phyloP scores from a whole-genome alignment of 2,888 invertebrate species.

The Perithous albicinctus region DNA sequence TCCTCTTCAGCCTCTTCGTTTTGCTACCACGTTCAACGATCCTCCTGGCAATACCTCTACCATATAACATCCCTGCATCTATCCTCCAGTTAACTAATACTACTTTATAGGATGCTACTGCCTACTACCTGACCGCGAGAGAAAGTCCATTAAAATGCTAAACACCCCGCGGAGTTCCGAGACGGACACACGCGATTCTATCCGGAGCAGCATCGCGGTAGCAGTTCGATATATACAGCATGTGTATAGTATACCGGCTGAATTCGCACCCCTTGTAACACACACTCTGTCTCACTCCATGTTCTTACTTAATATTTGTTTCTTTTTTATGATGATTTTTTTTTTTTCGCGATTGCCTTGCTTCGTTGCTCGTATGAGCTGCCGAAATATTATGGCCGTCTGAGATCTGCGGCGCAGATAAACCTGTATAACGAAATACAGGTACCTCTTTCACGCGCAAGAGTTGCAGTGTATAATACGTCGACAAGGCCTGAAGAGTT shows the following conservation, averaged over 20 bases:
- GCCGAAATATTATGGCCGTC: slow-evolving; percentile 52
- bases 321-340: slow-evolving; percentile 9
- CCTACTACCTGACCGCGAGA: slow-evolving; percentile 54
- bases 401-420: slow-evolving; percentile 45
- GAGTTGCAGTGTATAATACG: slow-evolving; percentile 30
- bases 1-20: not conserved
- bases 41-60: not conserved
- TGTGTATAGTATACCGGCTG: slow-evolving; percentile 28
- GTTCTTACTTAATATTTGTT: slow-evolving; percentile 20
- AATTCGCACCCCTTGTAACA: slow-evolving; percentile 46
- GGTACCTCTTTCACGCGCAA: slow-evolving; percentile 34
- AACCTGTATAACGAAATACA: slow-evolving; percentile 50
- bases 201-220: slow-evolving; percentile 43
- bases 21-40: not conserved
- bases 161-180: slow-evolving; percentile 74
- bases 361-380: slow-evolving; percentile 36
- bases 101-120: not conserved
- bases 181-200: slow-evolving; percentile 74
- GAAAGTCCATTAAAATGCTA: slow-evolving; percentile 79
- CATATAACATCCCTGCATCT: not conserved
- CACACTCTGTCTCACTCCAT: slow-evolving; percentile 44
- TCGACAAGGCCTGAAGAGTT: slow-evolving; percentile 38
- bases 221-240: slow-evolving; percentile 34
- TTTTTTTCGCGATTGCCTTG: slow-evolving; percentile 18
- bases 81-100: not conserved